These are phyloP conservation scores for honey bee (Apis mellifera) DNA, from an alignment of 1,140 invertebrate genomes.

Conservation along the genomic window DNA sequence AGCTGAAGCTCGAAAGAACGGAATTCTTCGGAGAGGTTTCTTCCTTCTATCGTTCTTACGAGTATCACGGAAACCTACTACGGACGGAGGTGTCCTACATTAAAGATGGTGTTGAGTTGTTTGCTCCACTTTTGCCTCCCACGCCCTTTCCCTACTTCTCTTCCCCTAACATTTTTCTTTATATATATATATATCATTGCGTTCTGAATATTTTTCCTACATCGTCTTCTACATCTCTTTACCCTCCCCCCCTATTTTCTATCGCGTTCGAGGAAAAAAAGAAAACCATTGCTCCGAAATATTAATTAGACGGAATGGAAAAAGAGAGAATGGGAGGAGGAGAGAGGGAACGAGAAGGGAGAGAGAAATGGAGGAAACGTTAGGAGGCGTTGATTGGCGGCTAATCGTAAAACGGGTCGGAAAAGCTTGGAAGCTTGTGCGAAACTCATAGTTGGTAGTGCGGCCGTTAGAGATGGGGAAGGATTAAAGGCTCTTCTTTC, in stretches of 20 bases:
- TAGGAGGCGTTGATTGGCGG: conserved; percentile 55
- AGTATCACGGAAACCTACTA: conserved; percentile 35
- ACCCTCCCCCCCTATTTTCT: not conserved
- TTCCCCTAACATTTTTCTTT: not conserved
- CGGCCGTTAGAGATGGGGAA: conserved; percentile 44
- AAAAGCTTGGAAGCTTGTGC: conserved; percentile 39
- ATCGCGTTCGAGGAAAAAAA: no score
- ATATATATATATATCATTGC: conserved; percentile 6
- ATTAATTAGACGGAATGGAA: not conserved
- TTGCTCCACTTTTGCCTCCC: conserved; percentile 40
- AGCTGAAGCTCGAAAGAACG: conserved; percentile 22
- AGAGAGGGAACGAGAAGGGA: conserved; percentile 15
- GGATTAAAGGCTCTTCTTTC: conserved; percentile 79
- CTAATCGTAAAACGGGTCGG: conserved; percentile 55
- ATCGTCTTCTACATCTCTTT: not conserved
- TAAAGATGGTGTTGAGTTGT: conserved; percentile 51
- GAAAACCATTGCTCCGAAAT: not conserved
- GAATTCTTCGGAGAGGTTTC: conserved; percentile 44
- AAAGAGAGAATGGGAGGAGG: not conserved
- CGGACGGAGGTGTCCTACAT: conserved; percentile 36
- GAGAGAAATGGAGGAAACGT: conserved; percentile 24
- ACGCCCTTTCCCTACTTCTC: conserved; percentile 5
- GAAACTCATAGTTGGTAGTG: conserved; percentile 50
- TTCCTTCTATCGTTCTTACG: conserved; percentile 6
- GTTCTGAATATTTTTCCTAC: conserved; percentile 23